phyloP scores from a whole-genome alignment of 2,797 vertebrate species.

The Crocidura indochinensis region DNA sequence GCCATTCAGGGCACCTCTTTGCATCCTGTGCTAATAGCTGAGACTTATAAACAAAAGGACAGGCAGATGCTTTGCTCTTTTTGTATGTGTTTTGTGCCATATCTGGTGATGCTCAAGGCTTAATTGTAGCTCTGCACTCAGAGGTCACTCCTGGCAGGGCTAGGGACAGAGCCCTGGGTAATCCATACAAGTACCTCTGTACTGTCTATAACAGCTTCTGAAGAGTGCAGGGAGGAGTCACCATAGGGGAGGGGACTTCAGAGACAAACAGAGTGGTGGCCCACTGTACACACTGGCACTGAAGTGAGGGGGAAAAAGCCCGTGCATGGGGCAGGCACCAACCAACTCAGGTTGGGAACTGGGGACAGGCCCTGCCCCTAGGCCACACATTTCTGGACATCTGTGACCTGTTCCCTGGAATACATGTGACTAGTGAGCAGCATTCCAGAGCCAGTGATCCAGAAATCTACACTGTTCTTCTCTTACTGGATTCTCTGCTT shows the following conservation, averaged over 20 bases:
- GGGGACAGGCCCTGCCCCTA: neutral
- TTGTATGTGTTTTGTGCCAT: no score
- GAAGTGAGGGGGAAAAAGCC: neutral
- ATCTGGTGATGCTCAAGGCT: no score
- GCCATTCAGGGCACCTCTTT: neutral
- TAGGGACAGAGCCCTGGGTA: neutral
- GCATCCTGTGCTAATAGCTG: no score
- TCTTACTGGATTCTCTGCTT: rapidly evolving
- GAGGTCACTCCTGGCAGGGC: neutral
- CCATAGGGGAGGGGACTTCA: neutral
- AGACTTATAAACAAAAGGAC: neutral
- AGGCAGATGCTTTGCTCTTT: neutral
- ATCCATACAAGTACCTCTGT: no score
- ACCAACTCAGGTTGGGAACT: no score
- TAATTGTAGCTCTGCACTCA: no score
- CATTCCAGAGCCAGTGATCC: neutral
- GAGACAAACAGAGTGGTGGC: neutral
- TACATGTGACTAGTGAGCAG: no score
- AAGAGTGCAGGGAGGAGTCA: neutral
- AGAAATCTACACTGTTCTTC: neutral
- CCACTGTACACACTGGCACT: neutral
- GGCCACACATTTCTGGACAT: neutral
- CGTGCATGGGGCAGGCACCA: neutral
- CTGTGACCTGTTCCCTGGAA: neutral
- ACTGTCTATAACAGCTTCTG: no score